Evolutionary conservation across 53 echinoderm and acorn worm species (phyloP), one percentile per base, ranked within the genome.

Genomic region (Paelopatides confundens): DNA sequence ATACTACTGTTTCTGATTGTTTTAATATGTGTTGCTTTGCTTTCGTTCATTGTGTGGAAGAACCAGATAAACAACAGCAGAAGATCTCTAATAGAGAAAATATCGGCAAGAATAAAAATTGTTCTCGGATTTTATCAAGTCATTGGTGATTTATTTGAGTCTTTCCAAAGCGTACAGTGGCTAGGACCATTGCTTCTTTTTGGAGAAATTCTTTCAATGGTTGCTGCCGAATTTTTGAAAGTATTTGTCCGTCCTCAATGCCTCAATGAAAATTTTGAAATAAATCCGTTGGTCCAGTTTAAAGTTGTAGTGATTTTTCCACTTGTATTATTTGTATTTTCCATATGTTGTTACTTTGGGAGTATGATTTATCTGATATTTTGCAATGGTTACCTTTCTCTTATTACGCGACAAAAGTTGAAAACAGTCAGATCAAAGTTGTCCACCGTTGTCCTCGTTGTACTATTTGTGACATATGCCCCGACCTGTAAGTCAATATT

Each of bases 401-500:
- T n/a, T 21, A 23, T 21, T 21, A 21, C 21, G 2, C 58, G 21
- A 18, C 3, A 67, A 17, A 11, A 6, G 3, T 0, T 5, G 5
- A 31, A 30, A 17, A 0, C 1, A 2, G 27, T 5, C 1, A 26
- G 8, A 4, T 48, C 49, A 2, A 77, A 77, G 27, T 8, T 77
- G 29, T 77, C 8, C 26, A 28, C 46, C 6, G 21, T 27, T 2
- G 29, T 46, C 0, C 3, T 77, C 11, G 2, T 77, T 3, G 3
- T 48, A 12, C 30, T 79, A 4, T 79, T 79, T 51, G 79, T 79
- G 29, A 79, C 79, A 2, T 79, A 79, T 3, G 7, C 79, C 2
- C 79, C 79, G 15, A 79, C 58, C 9, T 79, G 79, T 52, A 48
- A 50, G 27, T 46, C 52, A 14, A 79, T 79, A 30, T 79, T 79